These are phyloP conservation scores for Caenorhabditis afra DNA, from an alignment of 2,888 invertebrate species.

Conservation along the genomic window DNA sequence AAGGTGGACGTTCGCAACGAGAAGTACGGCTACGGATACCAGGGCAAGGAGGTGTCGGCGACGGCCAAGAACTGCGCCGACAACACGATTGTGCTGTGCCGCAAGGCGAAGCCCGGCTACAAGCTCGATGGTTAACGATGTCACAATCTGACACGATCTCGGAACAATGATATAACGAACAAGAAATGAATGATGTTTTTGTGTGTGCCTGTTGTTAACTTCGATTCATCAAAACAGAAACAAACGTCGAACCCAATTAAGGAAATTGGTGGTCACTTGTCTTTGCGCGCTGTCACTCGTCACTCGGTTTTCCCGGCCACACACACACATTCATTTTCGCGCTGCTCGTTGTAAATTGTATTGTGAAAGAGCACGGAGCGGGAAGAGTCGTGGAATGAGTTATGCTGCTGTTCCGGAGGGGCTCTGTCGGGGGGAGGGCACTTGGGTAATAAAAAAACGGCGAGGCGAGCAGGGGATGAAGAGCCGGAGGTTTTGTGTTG, in stretches of 20 bases:
- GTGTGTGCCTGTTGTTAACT: background rate
- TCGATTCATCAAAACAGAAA: conserved; percentile 1
- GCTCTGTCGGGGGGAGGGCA: no score
- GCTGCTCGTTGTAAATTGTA: no score
- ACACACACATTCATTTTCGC: background rate
- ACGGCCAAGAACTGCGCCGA: conserved; percentile 39
- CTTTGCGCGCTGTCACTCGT: background rate
- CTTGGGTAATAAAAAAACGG: no score
- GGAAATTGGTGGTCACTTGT: no score
- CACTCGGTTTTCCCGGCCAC: background rate
- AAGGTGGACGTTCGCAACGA: conserved; percentile 78
- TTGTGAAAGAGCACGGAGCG: no score
- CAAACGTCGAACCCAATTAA: background rate
- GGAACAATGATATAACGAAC: no score
- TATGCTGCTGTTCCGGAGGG: no score
- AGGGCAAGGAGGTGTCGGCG: conserved; percentile 68
- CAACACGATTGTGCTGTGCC: conserved; percentile 70
- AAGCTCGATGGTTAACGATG: conserved; percentile 70
- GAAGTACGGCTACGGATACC: conserved; percentile 70
- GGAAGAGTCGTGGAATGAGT: no score
- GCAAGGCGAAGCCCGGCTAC: conserved; percentile 72
- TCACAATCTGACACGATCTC: no score
- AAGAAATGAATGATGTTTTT: no score
- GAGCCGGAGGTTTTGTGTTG: no score
- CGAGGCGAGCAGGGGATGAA: no score